Evolutionary conservation across 2,888 invertebrate genomes (phyloP), one percentile per base, ranked within the genome.

Genomic region (Julus scandinavius): DNA sequence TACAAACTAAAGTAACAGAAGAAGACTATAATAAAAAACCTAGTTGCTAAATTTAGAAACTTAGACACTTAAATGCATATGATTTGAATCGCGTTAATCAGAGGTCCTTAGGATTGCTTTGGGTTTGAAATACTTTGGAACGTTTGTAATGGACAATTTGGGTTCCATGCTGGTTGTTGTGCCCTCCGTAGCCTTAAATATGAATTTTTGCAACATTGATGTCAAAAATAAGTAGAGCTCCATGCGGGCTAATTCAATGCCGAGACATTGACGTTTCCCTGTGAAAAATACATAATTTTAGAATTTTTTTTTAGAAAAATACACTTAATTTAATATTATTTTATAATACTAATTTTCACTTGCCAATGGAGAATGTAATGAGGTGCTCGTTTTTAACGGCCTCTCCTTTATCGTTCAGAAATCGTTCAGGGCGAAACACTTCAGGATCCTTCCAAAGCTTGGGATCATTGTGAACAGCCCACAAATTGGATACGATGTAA

Each of bases 321-420:
- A n/a, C n/a, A 1, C 6, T 4, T n/a, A n/a, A n/a, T n/a, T 63
- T 63, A 63, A 17, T 29, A 29, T 29, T 29, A 29, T 29, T 29
- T 29, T 29, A 29, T 29, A 29, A n/a, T 63, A 63, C 58, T 15
- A 6, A 54, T 20, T 85, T 13, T 45, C 58, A 58, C 20, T 80
- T 83, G 89, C 89, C 89, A 54, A 88, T 54, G 1, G 89, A 87
- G 20, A 89, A 89, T 11, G 89, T 87, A n/a, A 89, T 86, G 3
- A 89, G 50, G 17, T 89, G 83, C 7, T 89, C 88, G 7, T 88
- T 88, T 84, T 86, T 88, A 1, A 50, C 87, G 11, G 89, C 58
- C 88, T 88, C 86, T 38, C 89, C 89, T 29, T 86, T 83, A 3
- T 86, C 87, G 80, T 88, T 89, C 5, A 89, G 49, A 85, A 89